phyloP scores from a whole-genome alignment of 2,113 vertebrate genomes.

The Zingel zingel region DNA sequence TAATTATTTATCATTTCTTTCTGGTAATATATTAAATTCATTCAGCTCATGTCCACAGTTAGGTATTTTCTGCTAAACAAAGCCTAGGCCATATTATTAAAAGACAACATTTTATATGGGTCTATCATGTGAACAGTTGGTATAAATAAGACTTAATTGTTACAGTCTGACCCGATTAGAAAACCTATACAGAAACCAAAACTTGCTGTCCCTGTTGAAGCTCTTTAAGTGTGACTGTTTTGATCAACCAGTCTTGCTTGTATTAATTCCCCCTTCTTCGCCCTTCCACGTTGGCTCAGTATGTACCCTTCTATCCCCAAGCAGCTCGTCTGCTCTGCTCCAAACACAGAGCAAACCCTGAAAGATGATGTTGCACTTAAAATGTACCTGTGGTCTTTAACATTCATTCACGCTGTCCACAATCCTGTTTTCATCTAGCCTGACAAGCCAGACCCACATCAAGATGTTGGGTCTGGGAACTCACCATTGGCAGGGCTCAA shows the following conservation, averaged over 20 bases:
- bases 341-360: not conserved
- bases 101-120: no score
- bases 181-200: not conserved
- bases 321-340: not conserved
- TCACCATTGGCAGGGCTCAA: no score
- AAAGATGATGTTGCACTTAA: not conserved
- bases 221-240: not conserved
- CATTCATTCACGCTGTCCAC: constrained; percentile 2
- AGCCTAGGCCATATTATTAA: not conserved
- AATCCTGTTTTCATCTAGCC: constrained; percentile 22
- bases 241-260: not conserved
- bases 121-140: not conserved
- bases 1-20: not conserved
- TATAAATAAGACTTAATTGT: not conserved
- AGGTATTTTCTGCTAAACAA: not conserved
- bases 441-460: no score
- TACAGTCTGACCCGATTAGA: not conserved
- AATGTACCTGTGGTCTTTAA: not conserved
- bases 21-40: not conserved
- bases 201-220: not conserved
- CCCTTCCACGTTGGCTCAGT: not conserved
- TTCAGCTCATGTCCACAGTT: not conserved
- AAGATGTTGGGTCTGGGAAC: no score
- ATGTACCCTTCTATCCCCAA: not conserved
- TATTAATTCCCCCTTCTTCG: not conserved